Evolutionary conservation across 2,888 invertebrate genomes (phyloP).

Genomic region (Lasioglossum marginatum): DNA sequence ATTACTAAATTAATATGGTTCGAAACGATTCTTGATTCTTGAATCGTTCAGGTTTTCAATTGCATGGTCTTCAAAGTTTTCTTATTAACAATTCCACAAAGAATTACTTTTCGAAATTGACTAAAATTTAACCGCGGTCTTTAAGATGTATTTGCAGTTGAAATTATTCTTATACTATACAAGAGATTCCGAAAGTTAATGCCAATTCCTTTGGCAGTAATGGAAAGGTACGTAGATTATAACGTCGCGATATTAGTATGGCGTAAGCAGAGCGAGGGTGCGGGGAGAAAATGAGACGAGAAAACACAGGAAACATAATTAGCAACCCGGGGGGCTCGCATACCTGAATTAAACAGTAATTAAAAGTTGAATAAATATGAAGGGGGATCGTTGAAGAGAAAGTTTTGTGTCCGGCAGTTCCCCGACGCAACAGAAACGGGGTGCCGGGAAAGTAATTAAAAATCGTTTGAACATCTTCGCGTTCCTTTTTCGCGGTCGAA

Average conservation of each 20-base stretch:
- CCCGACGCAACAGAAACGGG: background rate
- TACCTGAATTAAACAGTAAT: conserved; percentile 38
- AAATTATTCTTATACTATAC: too few species aligned
- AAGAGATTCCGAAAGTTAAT: background rate
- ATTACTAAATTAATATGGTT: background rate
- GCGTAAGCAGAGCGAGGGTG: too few species aligned
- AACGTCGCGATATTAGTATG: background rate
- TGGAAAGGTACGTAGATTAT: background rate
- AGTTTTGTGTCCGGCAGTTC: background rate
- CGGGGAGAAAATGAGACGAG: background rate
- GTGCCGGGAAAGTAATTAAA: conserved; percentile 40
- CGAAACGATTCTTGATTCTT: background rate
- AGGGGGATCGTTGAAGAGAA: background rate
- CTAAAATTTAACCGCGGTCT: too few species aligned
- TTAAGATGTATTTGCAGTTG: too few species aligned
- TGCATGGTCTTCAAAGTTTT: background rate
- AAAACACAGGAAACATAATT: conserved; percentile 30
- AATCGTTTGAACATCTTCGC: conserved; percentile 29
- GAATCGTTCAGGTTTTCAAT: background rate
- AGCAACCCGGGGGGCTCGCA: background rate
- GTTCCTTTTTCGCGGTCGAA: background rate
- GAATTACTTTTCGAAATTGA: background rate
- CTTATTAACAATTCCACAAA: background rate
- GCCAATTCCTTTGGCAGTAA: background rate
- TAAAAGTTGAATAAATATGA: conserved; percentile 47